phyloP scores from a whole-genome alignment of 2,113 vertebrate species.

The Hemichromis elongatus region DNA sequence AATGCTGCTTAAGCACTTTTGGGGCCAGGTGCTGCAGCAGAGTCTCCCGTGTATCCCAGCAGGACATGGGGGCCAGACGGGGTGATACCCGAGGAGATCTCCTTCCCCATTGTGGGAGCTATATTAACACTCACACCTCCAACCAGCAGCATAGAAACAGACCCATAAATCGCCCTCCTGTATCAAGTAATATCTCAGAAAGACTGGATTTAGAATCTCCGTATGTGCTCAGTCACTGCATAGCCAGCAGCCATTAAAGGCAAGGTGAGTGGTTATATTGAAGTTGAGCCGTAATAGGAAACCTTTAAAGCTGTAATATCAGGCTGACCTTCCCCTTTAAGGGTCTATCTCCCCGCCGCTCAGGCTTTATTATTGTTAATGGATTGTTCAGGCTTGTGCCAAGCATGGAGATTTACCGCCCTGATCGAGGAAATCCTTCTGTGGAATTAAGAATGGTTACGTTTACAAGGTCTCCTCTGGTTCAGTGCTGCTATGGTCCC shows the following conservation, averaged over 20 bases:
- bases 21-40: conserved; percentile 28
- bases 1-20: conserved; percentile 37
- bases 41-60: conserved; percentile 5
- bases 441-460: conserved; percentile 39
- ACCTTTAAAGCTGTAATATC: conserved; percentile 68
- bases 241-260: conserved; percentile 61
- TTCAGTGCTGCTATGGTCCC: neutral
- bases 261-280: conserved; percentile 61
- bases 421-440: conserved; percentile 37
- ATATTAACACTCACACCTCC: conserved; percentile 49
- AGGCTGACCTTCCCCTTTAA: conserved; percentile 69
- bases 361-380: conserved; percentile 65
- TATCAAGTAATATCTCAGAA: conserved; percentile 29
- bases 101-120: conserved; percentile 34
- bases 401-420: conserved; percentile 51
- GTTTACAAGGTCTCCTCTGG: conserved; percentile 44
- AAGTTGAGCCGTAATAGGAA: conserved; percentile 67
- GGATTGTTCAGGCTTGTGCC: conserved; percentile 55
- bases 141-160: conserved; percentile 12
- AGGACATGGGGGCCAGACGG: conserved; percentile 22
- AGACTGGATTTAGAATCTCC: conserved; percentile 52
- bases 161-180: conserved; percentile 39
- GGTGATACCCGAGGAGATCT: conserved; percentile 20
- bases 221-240: conserved; percentile 43
- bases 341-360: conserved; percentile 50